A percentile compares a stretch with the other conserved stretches of the same genome.
These are phyloP conservation scores for Ginglymostoma cirratum DNA, from an alignment of 2,113 vertebrate species.

Conservation along the genomic window DNA sequence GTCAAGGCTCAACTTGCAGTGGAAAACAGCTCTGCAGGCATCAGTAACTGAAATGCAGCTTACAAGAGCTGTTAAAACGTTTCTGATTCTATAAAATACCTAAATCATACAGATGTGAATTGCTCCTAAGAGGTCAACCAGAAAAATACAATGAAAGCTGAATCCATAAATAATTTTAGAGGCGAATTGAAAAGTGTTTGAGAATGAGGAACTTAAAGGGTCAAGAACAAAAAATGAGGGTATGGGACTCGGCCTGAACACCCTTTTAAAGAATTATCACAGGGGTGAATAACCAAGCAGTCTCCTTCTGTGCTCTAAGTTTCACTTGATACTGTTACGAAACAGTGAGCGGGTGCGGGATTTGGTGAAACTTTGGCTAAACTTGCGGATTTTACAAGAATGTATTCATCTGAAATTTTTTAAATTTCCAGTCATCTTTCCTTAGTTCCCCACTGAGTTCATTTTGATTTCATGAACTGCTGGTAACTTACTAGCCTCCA, in stretches of 20 bases:
- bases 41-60: background rate
- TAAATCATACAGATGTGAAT: background rate
- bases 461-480: background rate
- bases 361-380: background rate
- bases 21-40: background rate
- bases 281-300: no score
- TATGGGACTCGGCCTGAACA: background rate
- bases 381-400: background rate
- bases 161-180: no score
- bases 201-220: no score
- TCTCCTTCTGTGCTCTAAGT: background rate
- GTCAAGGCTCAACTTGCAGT: background rate
- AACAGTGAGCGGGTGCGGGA: background rate
- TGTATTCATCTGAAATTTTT: background rate
- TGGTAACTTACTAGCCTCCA: background rate
- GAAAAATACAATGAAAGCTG: background rate
- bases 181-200: no score
- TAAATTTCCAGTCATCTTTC: background rate
- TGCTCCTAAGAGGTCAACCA: background rate
- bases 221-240: background rate
- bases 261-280: background rate
- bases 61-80: background rate
- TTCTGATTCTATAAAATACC: background rate
- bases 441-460: background rate
- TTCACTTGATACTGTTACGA: background rate